Evolutionary conservation across 2,888 invertebrate genomes (phyloP).

Genomic region (Rhyacophila evoluta): DNA sequence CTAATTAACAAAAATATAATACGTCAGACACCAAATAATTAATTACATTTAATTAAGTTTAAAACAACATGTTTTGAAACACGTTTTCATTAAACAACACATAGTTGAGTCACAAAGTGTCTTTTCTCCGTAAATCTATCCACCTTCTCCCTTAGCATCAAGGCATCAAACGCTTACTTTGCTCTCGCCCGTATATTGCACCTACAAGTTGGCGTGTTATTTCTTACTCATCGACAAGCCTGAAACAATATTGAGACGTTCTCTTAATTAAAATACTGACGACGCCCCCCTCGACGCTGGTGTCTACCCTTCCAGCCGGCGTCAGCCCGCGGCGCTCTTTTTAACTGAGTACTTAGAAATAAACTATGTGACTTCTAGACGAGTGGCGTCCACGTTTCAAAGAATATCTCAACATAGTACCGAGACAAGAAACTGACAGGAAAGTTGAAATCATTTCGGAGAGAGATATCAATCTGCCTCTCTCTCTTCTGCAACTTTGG

Average conservation of each 20-base stretch:
- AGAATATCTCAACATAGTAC: conserved; percentile 35
- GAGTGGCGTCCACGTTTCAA: conserved; percentile 27
- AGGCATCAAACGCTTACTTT: conserved; percentile 14
- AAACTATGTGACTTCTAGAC: conserved; percentile 35
- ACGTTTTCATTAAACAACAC: too few relatives aligned
- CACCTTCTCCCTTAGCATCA: neutral
- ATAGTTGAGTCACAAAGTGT: too few relatives aligned
- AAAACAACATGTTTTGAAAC: too few relatives aligned
- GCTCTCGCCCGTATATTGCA: conserved; percentile 21
- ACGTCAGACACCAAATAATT: too few relatives aligned
- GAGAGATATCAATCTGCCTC: neutral
- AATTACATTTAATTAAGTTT: too few relatives aligned
- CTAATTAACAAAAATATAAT: too few relatives aligned
- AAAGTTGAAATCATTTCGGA: conserved; percentile 27
- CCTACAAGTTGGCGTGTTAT: conserved; percentile 51
- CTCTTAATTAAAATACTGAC: conserved; percentile 54
- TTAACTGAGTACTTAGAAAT: conserved; percentile 15
- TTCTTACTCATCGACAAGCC: conserved; percentile 53
- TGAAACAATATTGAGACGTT: conserved; percentile 55
- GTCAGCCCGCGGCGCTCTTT: conserved; percentile 30
- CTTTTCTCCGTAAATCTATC: too few relatives aligned
- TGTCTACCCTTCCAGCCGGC: neutral
- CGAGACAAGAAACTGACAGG: conserved; percentile 31
- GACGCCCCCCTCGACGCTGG: conserved; percentile 15
- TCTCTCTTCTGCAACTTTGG: neutral